phyloP scores from a whole-genome alignment of 2,888 invertebrate genomes.

The Blastobasis lacticolella region DNA sequence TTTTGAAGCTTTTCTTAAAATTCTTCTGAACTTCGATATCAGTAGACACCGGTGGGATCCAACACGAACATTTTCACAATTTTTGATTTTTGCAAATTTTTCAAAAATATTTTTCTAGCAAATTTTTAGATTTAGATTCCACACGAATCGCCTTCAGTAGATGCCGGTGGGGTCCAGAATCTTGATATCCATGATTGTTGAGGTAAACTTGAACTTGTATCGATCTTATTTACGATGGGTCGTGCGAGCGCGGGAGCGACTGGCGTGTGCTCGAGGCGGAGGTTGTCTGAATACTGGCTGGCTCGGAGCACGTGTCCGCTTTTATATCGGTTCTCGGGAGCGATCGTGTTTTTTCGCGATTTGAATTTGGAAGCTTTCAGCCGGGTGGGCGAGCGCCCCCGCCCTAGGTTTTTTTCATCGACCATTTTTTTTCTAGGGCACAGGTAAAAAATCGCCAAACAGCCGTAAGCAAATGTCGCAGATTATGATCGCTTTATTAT shows the following conservation, averaged over 20 bases:
- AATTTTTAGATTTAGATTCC: conserved; percentile 4
- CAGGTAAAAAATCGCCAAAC: conserved; percentile 42
- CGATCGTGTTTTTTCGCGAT: conserved; percentile 67
- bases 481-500: not conserved
- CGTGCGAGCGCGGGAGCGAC: conserved; percentile 25
- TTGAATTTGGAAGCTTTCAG: conserved; percentile 70
- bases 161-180: conserved; percentile 69
- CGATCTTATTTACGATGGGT: conserved; percentile 67
- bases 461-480: conserved; percentile 33
- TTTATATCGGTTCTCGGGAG: conserved; percentile 58
- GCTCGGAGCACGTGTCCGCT: conserved; percentile 55
- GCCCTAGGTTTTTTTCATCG: conserved; percentile 34
- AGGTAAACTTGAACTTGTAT: conserved; percentile 32
- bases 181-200: conserved; percentile 54
- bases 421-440: conserved; percentile 23
- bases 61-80: conserved; percentile 43
- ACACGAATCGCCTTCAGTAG: conserved; percentile 37
- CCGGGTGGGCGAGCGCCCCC: conserved; percentile 59
- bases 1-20: conserved; percentile 6
- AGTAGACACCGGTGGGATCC: conserved; percentile 63
- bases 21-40: conserved; percentile 17
- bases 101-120: conserved; percentile 13
- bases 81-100: conserved; percentile 9
- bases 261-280: conserved; percentile 41
- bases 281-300: conserved; percentile 54